Percentiles rank a stretch among this genome's conserved stretches.
Conservation (phyloP, 2,797 vertebrate genomes). For the Aratinga solstitialis region DNA sequence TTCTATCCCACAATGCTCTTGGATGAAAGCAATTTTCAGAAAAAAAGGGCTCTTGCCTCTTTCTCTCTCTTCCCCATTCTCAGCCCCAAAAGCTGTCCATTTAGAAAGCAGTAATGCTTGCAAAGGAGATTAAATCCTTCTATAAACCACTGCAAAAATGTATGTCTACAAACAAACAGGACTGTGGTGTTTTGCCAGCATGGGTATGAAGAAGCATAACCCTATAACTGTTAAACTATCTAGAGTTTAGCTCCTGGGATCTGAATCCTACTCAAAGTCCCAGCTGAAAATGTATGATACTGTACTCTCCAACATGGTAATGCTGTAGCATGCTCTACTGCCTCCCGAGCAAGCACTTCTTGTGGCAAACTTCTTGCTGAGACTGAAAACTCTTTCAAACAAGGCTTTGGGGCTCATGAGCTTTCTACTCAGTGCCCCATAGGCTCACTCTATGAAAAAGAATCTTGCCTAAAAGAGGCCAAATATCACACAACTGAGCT, state of each 20-base stretch:
- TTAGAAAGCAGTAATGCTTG: neutral
- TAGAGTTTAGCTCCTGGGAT: constrained; percentile 9
- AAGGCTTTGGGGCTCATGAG: constrained; percentile 32
- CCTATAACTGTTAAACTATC: neutral
- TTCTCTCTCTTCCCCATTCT: neutral
- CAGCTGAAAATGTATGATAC: neutral
- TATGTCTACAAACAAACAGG: neutral
- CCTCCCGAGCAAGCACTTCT: neutral
- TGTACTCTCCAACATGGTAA: neutral
- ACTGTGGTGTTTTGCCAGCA: neutral
- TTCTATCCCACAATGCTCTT: neutral
- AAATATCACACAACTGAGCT: constrained; percentile 59
- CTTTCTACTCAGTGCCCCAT: constrained; percentile 49
- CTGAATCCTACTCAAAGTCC: constrained; percentile 10
- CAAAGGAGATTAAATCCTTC: neutral
- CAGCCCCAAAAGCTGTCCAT: neutral
- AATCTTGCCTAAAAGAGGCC: constrained; percentile 48
- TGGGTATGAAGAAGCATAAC: neutral
- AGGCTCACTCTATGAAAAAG: constrained; percentile 31
- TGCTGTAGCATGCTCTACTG: neutral
- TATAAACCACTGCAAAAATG: neutral
- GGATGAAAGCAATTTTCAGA: constrained; percentile 7
- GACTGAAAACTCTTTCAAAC: constrained; percentile 51
- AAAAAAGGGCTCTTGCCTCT: neutral
- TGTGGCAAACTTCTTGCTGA: constrained; percentile 48